Evolutionary conservation across 2,797 vertebrate genomes (phyloP), one percentile per base, ranked within the genome.

Genomic region (Sebastes hopkinsi): DNA sequence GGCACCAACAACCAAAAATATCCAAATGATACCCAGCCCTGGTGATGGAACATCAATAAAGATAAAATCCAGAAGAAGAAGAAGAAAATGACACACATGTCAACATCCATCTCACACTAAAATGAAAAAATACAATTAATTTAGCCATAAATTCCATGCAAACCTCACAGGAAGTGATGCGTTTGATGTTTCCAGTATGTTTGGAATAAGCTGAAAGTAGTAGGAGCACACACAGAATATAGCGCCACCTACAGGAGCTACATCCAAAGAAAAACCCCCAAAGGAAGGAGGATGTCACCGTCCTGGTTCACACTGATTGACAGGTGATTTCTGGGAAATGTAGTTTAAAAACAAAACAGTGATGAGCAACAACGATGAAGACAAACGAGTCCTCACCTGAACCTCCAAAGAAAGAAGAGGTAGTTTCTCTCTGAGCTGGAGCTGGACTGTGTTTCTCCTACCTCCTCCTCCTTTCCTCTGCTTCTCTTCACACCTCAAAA

Each of bases 391-490:
- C 38, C 42, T 67, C 27, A 54, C 14, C 10, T 75, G 23, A 50
- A 3, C 36, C 4, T 54, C 12, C 59, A 29, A 50, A 8, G 25
- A 69, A 14, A 8, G 10, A 6, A 14, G 7, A 29, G 50, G 29
- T 5, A 22, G 20, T 36, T 72, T 29, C 42, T 64, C 2, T 55
- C 13, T 54, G 50, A 56, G 11, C 32, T 4, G 7, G 8, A 68
- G 38, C 60, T 73, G n/a, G 59, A 56, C 46, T 11, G 58, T 36
- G 34, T 10, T 68, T 75, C 72, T 78, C 46, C 46, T 50, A 18
- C 42, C 50, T 56, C 34, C n/a, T 84, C 10, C 91, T 90, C 67
- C 18, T 64, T 23, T 64, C 56, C 42, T 80, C 38, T 20, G 8
- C 52, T 62, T 14, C 58, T 60, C 56, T n/a, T 72, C 66, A 68